Percentiles rank a stretch among this genome's conserved stretches.
Conservation (phyloP, 2,113 vertebrate species). For the Petrocephalus zakoni region DNA sequence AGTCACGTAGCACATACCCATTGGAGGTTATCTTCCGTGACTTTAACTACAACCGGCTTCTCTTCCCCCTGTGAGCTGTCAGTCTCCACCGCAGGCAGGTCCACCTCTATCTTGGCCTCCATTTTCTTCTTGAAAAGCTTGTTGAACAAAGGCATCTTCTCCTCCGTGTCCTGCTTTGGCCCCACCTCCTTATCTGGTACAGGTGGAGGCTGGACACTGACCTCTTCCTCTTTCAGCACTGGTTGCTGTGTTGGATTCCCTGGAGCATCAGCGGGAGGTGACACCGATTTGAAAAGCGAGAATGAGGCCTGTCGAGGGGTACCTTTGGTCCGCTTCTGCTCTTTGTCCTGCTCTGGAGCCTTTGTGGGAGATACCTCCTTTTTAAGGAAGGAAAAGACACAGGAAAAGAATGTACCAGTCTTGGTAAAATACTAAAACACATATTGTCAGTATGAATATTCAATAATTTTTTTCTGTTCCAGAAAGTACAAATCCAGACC, state of each 20-base stretch:
- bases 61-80: background rate
- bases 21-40: background rate
- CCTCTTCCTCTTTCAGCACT: background rate
- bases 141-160: slow-evolving; percentile 56
- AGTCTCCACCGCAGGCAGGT: slow-evolving; percentile 6
- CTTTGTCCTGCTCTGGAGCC: slow-evolving; percentile 10
- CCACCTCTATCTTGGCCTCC: slow-evolving; percentile 39
- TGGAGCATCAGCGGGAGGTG: too few relatives aligned
- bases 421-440: background rate
- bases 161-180: slow-evolving; percentile 4
- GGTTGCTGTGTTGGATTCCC: background rate
- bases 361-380: background rate
- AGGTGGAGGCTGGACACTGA: background rate
- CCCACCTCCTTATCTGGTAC: slow-evolving; percentile 18
- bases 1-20: slow-evolving; percentile 31
- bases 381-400: background rate
- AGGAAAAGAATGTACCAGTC: background rate
- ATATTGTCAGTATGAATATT: background rate
- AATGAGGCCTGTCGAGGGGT: background rate
- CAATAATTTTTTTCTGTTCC: background rate
- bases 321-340: background rate
- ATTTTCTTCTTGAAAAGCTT: slow-evolving; percentile 67
- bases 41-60: background rate
- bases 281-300: too few relatives aligned
- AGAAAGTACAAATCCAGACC: too few relatives aligned